phyloP scores from a whole-genome alignment of 2,797 vertebrate genomes.

The Amphiprion clarkii region DNA sequence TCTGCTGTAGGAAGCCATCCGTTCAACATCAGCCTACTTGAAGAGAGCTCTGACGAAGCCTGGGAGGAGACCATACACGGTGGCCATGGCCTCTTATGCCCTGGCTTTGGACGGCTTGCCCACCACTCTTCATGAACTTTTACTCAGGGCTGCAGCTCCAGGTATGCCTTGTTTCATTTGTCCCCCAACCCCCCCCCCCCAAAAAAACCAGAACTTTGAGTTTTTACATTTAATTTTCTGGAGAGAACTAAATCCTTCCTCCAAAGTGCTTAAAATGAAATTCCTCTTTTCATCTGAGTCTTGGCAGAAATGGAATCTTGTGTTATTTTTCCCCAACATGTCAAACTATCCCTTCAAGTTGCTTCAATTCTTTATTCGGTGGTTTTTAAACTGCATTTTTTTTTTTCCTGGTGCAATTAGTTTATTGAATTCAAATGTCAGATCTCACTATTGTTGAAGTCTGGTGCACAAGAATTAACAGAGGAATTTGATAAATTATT shows the following conservation, averaged over 20 bases:
- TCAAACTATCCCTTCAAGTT: background rate
- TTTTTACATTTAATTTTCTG: too few relatives aligned
- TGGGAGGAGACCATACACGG: constrained; percentile 85
- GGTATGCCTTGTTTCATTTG: constrained; percentile 60
- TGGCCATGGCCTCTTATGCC: constrained; percentile 90
- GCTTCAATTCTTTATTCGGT: background rate
- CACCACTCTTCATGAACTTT: background rate
- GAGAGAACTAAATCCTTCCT: too few relatives aligned
- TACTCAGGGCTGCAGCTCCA: constrained; percentile 68
- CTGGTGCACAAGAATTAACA: too few relatives aligned
- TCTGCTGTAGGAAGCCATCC: constrained; percentile 34
- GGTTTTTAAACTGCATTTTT: background rate
- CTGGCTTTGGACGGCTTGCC: constrained; percentile 72
- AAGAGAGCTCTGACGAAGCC: constrained; percentile 40
- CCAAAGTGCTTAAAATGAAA: too few relatives aligned
- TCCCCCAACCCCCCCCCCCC: too few relatives aligned
- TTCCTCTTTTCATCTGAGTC: background rate
- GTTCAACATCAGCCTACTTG: constrained; percentile 75
- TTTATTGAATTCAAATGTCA: background rate
- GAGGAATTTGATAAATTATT: too few relatives aligned
- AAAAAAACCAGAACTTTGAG: background rate
- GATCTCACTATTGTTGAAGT: too few relatives aligned
- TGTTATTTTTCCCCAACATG: background rate
- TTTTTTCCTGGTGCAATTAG: background rate
- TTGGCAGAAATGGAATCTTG: background rate